Evolutionary conservation across 2,797 vertebrate genomes (phyloP).

Genomic region (Molossus molossus): DNA sequence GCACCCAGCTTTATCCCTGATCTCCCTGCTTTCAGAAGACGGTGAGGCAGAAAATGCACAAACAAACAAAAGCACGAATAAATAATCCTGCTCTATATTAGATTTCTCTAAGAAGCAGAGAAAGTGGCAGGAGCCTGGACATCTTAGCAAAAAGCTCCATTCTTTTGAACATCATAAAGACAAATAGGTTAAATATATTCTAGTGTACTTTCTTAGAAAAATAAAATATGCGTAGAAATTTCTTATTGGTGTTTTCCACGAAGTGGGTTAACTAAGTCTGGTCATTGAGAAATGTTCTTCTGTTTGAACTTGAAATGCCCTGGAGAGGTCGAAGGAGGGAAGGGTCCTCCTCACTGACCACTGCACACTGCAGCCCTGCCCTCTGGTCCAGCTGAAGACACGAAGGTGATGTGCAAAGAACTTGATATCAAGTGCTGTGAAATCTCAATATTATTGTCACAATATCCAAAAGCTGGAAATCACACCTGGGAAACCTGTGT

Average conservation of each 20-base stretch:
- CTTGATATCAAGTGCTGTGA: neutral
- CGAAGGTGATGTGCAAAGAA: conserved; percentile 11
- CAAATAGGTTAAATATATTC: neutral
- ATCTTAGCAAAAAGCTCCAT: neutral
- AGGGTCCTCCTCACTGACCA: neutral
- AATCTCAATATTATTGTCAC: conserved; percentile 4
- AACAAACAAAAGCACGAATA: neutral
- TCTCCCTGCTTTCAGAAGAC: conserved; percentile 29
- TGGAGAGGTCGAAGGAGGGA: neutral
- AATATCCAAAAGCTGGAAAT: neutral
- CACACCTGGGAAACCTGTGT: neutral
- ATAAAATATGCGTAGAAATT: neutral
- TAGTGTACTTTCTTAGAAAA: neutral
- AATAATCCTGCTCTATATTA: neutral
- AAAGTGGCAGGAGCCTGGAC: neutral
- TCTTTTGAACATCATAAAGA: neutral
- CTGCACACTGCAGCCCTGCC: neutral
- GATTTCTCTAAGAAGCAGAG: neutral
- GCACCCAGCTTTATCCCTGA: neutral
- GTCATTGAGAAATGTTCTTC: neutral
- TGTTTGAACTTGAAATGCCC: conserved; percentile 54
- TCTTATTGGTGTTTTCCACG: neutral
- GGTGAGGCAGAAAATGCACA: neutral
- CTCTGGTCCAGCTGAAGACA: neutral
- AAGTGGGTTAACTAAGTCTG: neutral